Evolutionary conservation across 2,888 invertebrate species (phyloP).

Genomic region (Pseudococcus longispinus): DNA sequence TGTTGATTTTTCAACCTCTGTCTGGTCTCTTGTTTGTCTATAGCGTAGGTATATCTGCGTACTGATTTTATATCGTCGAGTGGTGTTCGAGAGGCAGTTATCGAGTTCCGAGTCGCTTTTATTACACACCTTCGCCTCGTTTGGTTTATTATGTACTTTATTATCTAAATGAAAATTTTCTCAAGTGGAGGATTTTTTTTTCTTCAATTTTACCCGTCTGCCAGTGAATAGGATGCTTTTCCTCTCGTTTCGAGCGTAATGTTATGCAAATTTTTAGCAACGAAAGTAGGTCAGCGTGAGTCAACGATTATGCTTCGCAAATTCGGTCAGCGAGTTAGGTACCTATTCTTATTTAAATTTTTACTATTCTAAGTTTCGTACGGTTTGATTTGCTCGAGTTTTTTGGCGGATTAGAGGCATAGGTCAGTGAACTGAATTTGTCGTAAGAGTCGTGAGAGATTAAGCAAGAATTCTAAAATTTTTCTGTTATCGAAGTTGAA

Average conservation of each 20-base stretch:
- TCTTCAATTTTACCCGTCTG: neutral
- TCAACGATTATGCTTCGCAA: neutral
- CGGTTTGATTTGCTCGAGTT: neutral
- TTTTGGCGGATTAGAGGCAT: neutral
- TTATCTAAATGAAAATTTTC: neutral
- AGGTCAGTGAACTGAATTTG: neutral
- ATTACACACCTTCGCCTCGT: conserved; percentile 1
- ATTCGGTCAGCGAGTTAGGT: neutral
- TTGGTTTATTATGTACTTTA: neutral
- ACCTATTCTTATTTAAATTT: conserved; percentile 20
- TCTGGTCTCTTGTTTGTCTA: neutral
- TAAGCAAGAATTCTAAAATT: neutral
- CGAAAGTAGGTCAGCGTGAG: neutral
- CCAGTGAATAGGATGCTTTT: neutral
- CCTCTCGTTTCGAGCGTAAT: neutral
- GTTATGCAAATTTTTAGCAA: neutral
- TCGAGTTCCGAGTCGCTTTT: neutral
- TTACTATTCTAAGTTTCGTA: neutral
- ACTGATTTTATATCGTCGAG: conserved; percentile 3
- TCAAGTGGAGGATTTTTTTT: neutral
- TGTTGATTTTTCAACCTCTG: conserved; percentile 10
- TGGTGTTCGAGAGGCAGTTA: neutral
- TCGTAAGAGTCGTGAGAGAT: neutral
- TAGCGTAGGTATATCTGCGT: neutral
- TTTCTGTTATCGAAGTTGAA: no score